Evolutionary conservation across 2,797 vertebrate genomes (phyloP), one percentile per base, ranked within the genome.

Genomic region (Sebastes jordani): DNA sequence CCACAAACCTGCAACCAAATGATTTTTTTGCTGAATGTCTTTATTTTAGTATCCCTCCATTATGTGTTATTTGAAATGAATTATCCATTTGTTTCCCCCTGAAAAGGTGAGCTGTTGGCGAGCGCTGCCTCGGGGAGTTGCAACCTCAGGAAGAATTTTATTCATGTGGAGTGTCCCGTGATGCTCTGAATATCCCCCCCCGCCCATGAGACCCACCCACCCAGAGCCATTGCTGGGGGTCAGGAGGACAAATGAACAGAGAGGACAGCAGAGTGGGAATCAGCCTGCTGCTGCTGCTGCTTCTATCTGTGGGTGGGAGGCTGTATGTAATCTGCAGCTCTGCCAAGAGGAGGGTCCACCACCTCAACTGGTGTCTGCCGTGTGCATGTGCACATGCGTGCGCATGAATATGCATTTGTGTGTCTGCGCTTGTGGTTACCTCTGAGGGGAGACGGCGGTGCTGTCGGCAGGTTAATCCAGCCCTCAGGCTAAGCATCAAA

Each of bases 401-500:
- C 58, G 7, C 49, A 88, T 92, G 82, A 83, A 89, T 92, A 90
- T 92, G 89, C 70, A n/a, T 74, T 65, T 72, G 78, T 78, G 59
- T 54, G 71, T 71, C 72, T 83, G 74, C 11, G 72, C 65, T 32
- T 70, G 80, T 34, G 71, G 89, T 83, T 90, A 86, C 85, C 85
- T 91, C 81, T 61, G 86, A 68, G 81, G 74, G 76, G 76, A 64
- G 81, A 74, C 70, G 68, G 80, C 49, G 55, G 80, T 49, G 85
- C 89, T 88, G 86, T 81, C 86, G 85, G 90, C 92, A 94, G 95
- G 94, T 95, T 95, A 96, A 95, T 94, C 94, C 93, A 92, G 90
- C 94, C 95, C 94, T 87, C 86, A 34, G 95, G 94, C 93, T 73
- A 92, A 89, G 91, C 93, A 96, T 95, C 94, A 94, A 95, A 94